phyloP scores from a whole-genome alignment of 35 echinoderm and acorn worm species.

The Heliocidaris erythrogramma region DNA sequence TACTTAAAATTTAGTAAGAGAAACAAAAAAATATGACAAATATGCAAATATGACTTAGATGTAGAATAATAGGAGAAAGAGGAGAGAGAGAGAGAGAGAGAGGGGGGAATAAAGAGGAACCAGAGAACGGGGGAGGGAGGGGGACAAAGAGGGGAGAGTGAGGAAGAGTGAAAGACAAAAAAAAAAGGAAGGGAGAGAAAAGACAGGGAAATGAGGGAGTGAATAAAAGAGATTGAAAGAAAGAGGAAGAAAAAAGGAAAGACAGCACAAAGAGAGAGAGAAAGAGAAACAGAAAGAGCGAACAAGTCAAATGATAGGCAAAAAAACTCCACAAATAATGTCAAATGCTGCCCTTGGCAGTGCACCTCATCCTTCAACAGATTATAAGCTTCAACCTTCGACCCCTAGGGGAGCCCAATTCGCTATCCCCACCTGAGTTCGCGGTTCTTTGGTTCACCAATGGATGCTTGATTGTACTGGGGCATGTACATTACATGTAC shows the following conservation, averaged over 20 bases:
- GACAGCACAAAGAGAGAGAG: no score
- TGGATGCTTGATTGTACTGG: not conserved
- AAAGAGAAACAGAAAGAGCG: not conserved
- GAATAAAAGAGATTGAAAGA: no score
- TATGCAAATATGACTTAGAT: no score
- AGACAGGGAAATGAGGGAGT: no score
- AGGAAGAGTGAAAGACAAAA: no score
- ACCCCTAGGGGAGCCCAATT: not conserved
- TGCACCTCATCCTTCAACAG: not conserved
- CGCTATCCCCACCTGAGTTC: not conserved
- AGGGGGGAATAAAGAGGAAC: not conserved
- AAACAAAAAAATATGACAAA: no score
- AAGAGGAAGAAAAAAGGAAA: no score
- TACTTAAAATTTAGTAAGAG: no score
- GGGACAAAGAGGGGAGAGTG: no score
- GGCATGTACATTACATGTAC: not conserved
- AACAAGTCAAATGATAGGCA: not conserved
- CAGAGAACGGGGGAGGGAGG: no score
- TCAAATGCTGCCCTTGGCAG: not conserved
- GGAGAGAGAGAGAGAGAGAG: not conserved
- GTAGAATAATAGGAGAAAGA: not conserved
- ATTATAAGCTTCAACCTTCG: not conserved
- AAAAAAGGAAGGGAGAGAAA: no score
- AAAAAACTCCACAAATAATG: not conserved
- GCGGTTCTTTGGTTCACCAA: not conserved